These are phyloP conservation scores for Ophion obscuratus DNA, from an alignment of 2,888 invertebrate species.

Conservation along the genomic window DNA sequence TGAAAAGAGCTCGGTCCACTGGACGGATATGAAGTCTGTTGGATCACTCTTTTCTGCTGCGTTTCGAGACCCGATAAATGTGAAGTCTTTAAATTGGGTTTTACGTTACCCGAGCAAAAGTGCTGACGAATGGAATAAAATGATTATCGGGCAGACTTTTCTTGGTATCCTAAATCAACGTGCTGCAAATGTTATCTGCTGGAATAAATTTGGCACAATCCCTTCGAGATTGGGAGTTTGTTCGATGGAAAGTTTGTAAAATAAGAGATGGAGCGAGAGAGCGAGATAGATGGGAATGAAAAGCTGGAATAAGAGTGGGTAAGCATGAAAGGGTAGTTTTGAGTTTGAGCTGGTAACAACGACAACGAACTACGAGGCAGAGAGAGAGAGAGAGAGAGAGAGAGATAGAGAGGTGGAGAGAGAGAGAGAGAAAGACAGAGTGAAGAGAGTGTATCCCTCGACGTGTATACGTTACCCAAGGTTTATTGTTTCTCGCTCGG, in stretches of 20 bases:
- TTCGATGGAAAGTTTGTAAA: slow-evolving; percentile 42
- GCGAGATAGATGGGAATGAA: background rate
- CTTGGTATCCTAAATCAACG: background rate
- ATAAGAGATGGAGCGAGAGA: slow-evolving; percentile 12
- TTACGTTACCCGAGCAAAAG: background rate
- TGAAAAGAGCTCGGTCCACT: too few relatives aligned
- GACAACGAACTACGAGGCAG: background rate
- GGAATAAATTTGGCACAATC: slow-evolving; percentile 45
- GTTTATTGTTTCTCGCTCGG: slow-evolving; percentile 68
- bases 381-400: background rate
- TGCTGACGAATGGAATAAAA: background rate
- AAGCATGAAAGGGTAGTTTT: slow-evolving; percentile 7
- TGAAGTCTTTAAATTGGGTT: background rate
- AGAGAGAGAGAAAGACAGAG: background rate
- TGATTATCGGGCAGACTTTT: background rate
- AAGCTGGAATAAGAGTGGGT: background rate
- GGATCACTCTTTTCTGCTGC: too few relatives aligned
- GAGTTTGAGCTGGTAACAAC: slow-evolving; percentile 41
- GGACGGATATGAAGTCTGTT: too few relatives aligned
- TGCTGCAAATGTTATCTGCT: slow-evolving; percentile 31
- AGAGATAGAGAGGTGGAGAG: slow-evolving; percentile 7
- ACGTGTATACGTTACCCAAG: slow-evolving; percentile 56
- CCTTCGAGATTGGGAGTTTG: slow-evolving; percentile 26
- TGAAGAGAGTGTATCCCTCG: slow-evolving; percentile 1
- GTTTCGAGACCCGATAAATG: background rate